These are phyloP conservation scores for Rhynchonycteris naso DNA, from an alignment of 2,797 vertebrate species.

Conservation along the genomic window DNA sequence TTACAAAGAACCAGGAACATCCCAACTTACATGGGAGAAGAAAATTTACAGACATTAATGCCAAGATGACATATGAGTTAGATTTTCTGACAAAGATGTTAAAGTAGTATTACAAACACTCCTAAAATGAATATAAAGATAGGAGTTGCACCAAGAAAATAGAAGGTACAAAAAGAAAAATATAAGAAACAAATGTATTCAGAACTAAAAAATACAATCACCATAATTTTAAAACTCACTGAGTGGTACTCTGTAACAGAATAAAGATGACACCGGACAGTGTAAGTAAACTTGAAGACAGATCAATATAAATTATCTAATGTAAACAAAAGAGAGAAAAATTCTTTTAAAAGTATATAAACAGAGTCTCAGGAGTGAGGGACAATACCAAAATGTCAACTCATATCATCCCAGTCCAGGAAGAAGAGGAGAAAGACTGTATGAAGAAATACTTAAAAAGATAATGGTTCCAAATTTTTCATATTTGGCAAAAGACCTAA, in stretches of 20 bases:
- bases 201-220: constrained; percentile 12
- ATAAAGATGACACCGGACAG: neutral
- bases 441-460: neutral
- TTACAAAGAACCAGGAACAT: constrained; percentile 16
- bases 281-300: neutral
- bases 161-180: neutral
- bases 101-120: neutral
- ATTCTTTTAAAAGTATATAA: neutral
- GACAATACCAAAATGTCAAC: neutral
- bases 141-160: neutral
- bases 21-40: neutral
- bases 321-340: neutral
- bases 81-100: neutral
- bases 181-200: neutral
- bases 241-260: neutral
- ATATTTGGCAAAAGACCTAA: constrained; percentile 29
- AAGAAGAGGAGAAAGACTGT: neutral
- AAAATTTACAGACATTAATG: constrained; percentile 12
- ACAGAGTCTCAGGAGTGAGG: neutral
- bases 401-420: neutral
- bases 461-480: neutral
- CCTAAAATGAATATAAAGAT: neutral
- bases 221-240: neutral
- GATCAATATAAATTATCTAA: neutral
- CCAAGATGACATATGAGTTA: constrained; percentile 1